Evolutionary conservation across 2,888 invertebrate species (phyloP).

Genomic region (Onthophagus sagittarius): DNA sequence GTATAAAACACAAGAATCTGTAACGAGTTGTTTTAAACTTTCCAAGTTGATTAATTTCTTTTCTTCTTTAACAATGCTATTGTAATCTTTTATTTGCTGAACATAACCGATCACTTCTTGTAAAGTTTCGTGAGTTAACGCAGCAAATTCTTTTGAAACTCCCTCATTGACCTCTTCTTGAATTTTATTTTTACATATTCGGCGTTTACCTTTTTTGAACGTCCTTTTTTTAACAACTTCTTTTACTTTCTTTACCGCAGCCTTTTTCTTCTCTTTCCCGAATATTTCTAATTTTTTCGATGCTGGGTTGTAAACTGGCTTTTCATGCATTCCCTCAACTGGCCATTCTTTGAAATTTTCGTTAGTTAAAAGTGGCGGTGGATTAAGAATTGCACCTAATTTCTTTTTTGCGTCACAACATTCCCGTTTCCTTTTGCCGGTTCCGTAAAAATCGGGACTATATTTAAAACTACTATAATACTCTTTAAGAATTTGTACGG

Average conservation of each 20-base stretch:
- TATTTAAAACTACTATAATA: slow-evolving; percentile 16
- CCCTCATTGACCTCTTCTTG: slow-evolving; percentile 28
- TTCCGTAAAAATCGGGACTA: background rate
- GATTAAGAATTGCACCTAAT: slow-evolving; percentile 30
- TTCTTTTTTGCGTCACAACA: background rate
- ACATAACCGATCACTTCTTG: slow-evolving; percentile 30
- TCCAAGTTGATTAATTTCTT: background rate
- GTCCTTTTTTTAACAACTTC: slow-evolving; percentile 15
- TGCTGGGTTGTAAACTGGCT: slow-evolving; percentile 39
- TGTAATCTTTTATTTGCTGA: slow-evolving; percentile 24
- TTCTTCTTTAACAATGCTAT: slow-evolving; percentile 13
- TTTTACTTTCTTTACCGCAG: slow-evolving; percentile 16
- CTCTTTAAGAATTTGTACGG: slow-evolving; percentile 33
- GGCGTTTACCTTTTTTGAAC: slow-evolving; percentile 21
- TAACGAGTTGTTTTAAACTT: slow-evolving; percentile 34
- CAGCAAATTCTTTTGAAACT: slow-evolving; percentile 30
- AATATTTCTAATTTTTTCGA: slow-evolving; percentile 40
- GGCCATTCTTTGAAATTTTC: slow-evolving; percentile 36
- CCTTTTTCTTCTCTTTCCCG: slow-evolving; percentile 23
- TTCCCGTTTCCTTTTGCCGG: background rate
- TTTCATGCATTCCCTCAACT: slow-evolving; percentile 39
- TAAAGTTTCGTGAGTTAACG: slow-evolving; percentile 33
- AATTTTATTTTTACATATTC: slow-evolving; percentile 26
- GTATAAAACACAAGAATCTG: slow-evolving; percentile 42
- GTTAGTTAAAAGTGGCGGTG: slow-evolving; percentile 27